Evolutionary conservation across 2,888 invertebrate species (phyloP), one percentile per base, ranked within the genome.

Genomic region (Meta bourneti): DNA sequence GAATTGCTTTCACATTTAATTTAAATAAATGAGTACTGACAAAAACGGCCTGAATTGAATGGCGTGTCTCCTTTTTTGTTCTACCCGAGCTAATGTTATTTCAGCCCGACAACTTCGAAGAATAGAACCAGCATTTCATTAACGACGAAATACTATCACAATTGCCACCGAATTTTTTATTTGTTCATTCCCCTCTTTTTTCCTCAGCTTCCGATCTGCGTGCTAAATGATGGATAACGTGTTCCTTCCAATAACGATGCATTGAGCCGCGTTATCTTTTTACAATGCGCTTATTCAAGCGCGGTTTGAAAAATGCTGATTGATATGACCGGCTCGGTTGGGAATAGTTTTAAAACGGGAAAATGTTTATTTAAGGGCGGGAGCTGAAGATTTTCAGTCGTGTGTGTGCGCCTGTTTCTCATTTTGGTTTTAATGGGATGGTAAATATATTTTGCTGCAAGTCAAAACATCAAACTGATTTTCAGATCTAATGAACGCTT

Each of bases 111-210:
- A 54, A 71, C 52, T 54, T 51, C 61, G 13, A 85, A 85, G 77
- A 85, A 77, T 85, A n/a, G 69, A 77, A 77, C 85, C n/a, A 75
- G 75, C 85, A 85, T 85, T 52, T 61, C 85, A 85, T 85, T 85
- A 61, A 85, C 54, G 52, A 52, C 70, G 70, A 75, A 77, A 77
- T 69, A 49, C 77, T 52, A 71, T 87, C 69, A 34, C 52, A 48
- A 20, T 61, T 51, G 20, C 16, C 19, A 61, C 72, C 52, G 13
- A 52, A 16, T 61, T 81, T 81, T 54, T 48, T 75, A 61, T 48
- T n/a, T n/a, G 16, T 61, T 71, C 51, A n/a, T n/a, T 74, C 72
- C 2, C 54, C 70, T 34, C 72, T 34, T 49, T 81, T 78, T 70
- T 54, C 34, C 16, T 72, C 19, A 7, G 49, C 20, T 74, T 84